Base-by-base conservation (phyloP, 1,140 invertebrate species). In the Hycleus cichorii region DNA sequence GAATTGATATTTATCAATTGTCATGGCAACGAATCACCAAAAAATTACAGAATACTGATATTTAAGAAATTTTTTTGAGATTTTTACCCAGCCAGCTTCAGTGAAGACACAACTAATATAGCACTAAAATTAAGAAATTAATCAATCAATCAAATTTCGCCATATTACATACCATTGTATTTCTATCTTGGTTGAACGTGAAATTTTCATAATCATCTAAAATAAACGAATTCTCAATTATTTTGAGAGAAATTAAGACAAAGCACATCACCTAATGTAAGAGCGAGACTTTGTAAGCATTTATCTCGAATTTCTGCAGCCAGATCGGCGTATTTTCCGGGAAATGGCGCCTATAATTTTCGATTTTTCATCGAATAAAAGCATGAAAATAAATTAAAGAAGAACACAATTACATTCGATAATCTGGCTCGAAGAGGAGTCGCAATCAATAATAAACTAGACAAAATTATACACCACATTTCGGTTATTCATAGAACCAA, bases 11-110 rank as follows among this genome's bases (percentile, higher is more conserved):
- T 18, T 18, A 18, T 18, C 18, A 18, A 18, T 18, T 18, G 18
- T 18, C 18, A 18, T 18, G 18, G 18, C 2, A 18, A 18, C 18
- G 18, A 18, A 18, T 18, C 18, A 1, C 18, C 1, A 18, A 18
- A 18, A 18, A 18, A 18, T 18, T 18, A 18, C 18, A 18, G 18
- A 18, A 18, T 18, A 18, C 18, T 18, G 18, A 18, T 18, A 18
- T 18, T 18, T 18, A 18, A 1, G 18, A 18, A 18, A 18, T 18
- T 18, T 18, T 18, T 1, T 18, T 18, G 18, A 1, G 18, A 18
- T 18, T 18, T 44, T 42, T 58, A 58, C 57, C 57, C 57, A 58
- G 24, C 32, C 39, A 3, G 38, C n/a, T 52, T 52, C 44, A 38
- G 47, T 40, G 26, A 51, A 47, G 2, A 58, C 10, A 18, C 57